Evolutionary conservation across 2,113 vertebrate genomes (phyloP).

Genomic region (Leucoraja erinaceus): DNA sequence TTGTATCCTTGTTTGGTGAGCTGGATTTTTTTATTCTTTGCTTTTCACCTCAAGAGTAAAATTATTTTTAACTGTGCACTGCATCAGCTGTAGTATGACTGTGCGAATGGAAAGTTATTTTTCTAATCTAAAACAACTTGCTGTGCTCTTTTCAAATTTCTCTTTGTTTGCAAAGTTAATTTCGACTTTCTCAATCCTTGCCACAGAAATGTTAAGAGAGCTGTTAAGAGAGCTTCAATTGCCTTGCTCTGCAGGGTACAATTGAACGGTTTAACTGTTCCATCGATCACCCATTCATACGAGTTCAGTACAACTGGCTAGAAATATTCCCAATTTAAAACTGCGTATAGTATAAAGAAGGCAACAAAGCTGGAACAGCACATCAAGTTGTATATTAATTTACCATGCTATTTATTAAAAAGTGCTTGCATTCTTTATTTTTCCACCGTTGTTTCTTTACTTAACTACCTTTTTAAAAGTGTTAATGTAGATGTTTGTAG

Average conservation of each 20-base stretch:
- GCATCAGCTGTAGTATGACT: not conserved
- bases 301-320: not conserved
- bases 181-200: not conserved
- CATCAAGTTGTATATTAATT: not conserved
- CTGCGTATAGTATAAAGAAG: not conserved
- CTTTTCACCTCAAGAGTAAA: not conserved
- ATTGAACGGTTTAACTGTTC: not conserved
- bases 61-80: not conserved
- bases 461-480: not conserved
- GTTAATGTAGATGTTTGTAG: not conserved
- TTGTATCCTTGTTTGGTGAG: not conserved
- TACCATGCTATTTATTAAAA: not conserved
- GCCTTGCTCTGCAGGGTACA: not conserved
- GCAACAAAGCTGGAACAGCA: not conserved
- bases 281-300: no score
- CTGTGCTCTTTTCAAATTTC: slow-evolving; percentile 13
- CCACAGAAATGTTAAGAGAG: not conserved
- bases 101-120: not conserved
- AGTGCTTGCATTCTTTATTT: not conserved
- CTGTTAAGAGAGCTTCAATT: no score
- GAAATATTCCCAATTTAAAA: not conserved
- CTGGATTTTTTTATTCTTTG: not conserved
- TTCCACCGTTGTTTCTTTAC: not conserved
- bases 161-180: not conserved
- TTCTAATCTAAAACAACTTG: not conserved